Percentiles rank a stretch among this genome's conserved stretches.
phyloP scores from a whole-genome alignment of 2,888 invertebrate genomes.

The Trichacis sp. region DNA sequence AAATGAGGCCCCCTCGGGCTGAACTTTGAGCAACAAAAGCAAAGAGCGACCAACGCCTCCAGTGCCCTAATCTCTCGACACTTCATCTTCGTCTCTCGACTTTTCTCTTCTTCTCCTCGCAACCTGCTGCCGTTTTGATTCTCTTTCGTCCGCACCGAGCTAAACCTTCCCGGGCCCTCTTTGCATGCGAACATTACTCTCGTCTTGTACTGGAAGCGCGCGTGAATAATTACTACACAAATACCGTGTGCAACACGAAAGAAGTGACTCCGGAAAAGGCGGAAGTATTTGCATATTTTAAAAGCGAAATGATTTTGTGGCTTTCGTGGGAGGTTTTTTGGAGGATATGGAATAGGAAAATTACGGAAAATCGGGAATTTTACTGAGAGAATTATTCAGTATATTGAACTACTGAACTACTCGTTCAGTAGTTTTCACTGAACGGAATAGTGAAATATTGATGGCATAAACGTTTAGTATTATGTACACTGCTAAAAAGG shows the following conservation, averaged over 20 bases:
- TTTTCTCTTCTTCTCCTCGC: neutral
- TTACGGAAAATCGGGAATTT: too few species aligned
- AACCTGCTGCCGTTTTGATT: neutral
- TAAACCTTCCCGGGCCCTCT: neutral
- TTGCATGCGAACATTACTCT: conserved; percentile 1
- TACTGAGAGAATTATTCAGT: too few species aligned
- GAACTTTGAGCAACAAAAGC: conserved; percentile 30
- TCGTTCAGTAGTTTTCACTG: too few species aligned
- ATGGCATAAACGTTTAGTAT: too few species aligned
- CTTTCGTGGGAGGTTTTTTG: too few species aligned
- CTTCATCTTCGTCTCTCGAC: conserved; percentile 26
- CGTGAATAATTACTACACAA: conserved; percentile 9
- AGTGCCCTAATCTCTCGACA: conserved; percentile 52
- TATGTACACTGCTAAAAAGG: too few species aligned
- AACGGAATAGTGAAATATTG: too few species aligned
- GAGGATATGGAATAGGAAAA: too few species aligned
- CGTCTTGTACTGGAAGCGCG: neutral
- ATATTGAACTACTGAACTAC: too few species aligned
- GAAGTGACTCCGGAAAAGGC: neutral
- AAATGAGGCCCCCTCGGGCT: conserved; percentile 60
- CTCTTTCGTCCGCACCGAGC: neutral
- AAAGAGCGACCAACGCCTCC: conserved; percentile 45
- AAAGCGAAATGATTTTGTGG: too few species aligned
- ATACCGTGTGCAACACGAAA: neutral
- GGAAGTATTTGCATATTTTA: neutral